These are phyloP conservation scores for Athalia rosae DNA, from an alignment of 2,888 invertebrate species.

Conservation along the genomic window DNA sequence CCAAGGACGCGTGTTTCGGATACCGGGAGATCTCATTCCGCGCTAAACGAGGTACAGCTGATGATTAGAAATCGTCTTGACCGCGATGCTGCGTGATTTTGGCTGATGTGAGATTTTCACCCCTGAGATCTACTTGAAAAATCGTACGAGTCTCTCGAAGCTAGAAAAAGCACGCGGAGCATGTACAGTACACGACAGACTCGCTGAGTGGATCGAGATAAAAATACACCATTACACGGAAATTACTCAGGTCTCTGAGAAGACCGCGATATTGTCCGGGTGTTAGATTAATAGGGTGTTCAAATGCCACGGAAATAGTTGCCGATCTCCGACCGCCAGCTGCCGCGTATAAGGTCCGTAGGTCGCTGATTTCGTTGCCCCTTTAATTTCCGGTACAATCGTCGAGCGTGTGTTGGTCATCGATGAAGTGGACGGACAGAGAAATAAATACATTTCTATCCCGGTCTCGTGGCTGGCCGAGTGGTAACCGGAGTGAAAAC, in stretches of 20 bases:
- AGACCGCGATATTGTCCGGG: slow-evolving; percentile 38
- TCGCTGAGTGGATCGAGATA: slow-evolving; percentile 31
- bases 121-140: too few relatives aligned
- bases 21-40: too few relatives aligned
- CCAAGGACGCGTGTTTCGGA: too few relatives aligned
- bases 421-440: slow-evolving; percentile 10
- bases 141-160: too few relatives aligned
- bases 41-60: too few relatives aligned
- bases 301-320: slow-evolving; percentile 44
- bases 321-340: slow-evolving; percentile 33
- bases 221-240: slow-evolving; percentile 43
- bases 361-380: slow-evolving; percentile 41
- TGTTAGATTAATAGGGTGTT: slow-evolving; percentile 45
- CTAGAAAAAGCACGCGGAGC: neutral
- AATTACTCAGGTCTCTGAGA: slow-evolving; percentile 41
- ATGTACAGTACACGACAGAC: slow-evolving; percentile 13
- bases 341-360: slow-evolving; percentile 6
- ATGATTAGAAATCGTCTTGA: too few relatives aligned
- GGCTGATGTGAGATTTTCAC: too few relatives aligned
- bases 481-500: neutral
- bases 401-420: slow-evolving; percentile 21
- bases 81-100: too few relatives aligned
- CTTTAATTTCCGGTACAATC: slow-evolving; percentile 44
- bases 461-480: neutral
- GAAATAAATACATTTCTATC: slow-evolving; percentile 6